Percentiles rank a stretch among this genome's conserved stretches.
These are phyloP conservation scores for Solenopsis invicta DNA, from an alignment of 1,140 invertebrate genomes.

Conservation along the genomic window DNA sequence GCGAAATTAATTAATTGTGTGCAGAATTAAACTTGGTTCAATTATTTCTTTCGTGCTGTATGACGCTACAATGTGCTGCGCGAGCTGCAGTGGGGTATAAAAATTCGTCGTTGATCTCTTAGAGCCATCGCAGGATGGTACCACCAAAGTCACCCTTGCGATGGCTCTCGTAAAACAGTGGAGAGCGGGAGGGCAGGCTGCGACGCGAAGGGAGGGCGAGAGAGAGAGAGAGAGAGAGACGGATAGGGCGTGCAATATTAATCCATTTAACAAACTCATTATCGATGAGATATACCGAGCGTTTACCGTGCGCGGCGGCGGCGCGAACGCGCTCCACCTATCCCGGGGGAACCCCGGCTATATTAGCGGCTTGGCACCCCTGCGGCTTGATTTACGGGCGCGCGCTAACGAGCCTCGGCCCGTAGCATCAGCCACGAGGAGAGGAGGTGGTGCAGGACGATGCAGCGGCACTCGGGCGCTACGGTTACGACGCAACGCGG, in stretches of 20 bases:
- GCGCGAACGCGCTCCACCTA: slow-evolving; percentile 82
- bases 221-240: not conserved
- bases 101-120: slow-evolving; percentile 11
- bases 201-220: slow-evolving; percentile 1
- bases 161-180: slow-evolving; percentile 37
- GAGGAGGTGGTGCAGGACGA: slow-evolving; percentile 65
- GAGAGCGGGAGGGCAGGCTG: not conserved
- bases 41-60: not conserved
- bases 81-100: not conserved
- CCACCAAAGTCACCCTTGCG: slow-evolving; percentile 18
- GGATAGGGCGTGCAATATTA: slow-evolving; percentile 80
- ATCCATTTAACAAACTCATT: slow-evolving; percentile 87
- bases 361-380: slow-evolving; percentile 85
- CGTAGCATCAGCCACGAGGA: slow-evolving; percentile 57
- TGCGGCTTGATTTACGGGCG: slow-evolving; percentile 85
- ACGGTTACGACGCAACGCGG: slow-evolving; percentile 44
- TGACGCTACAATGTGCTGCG: not conserved
- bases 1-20: not conserved
- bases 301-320: slow-evolving; percentile 83
- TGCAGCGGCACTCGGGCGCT: slow-evolving; percentile 61
- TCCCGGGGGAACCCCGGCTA: slow-evolving; percentile 76
- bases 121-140: not conserved
- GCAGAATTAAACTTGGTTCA: not conserved
- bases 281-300: slow-evolving; percentile 85
- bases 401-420: slow-evolving; percentile 82